These are phyloP conservation scores for Agrochola macilenta DNA, from an alignment of 2,888 invertebrate genomes.

Conservation along the genomic window DNA sequence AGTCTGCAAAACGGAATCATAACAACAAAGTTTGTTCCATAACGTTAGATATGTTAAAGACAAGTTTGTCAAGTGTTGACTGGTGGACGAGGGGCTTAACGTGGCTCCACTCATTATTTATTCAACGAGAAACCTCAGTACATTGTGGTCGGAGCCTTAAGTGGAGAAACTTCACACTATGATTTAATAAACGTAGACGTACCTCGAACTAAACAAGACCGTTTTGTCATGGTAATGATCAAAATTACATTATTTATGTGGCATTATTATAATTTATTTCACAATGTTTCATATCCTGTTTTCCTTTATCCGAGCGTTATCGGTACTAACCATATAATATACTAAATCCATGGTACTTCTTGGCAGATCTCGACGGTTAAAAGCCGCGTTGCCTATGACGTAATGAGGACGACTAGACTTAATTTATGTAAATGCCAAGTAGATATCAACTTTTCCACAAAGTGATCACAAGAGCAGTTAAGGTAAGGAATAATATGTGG, in stretches of 20 bases:
- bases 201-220: slow-evolving; percentile 49
- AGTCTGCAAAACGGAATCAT: slow-evolving; percentile 28
- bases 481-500: not conserved
- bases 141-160: slow-evolving; percentile 74
- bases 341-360: not conserved
- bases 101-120: slow-evolving; percentile 76
- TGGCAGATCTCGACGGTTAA: not conserved
- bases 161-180: slow-evolving; percentile 76
- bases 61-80: slow-evolving; percentile 66
- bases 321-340: not conserved
- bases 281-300: not conserved
- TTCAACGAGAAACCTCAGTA: slow-evolving; percentile 78
- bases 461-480: not conserved
- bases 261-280: not conserved
- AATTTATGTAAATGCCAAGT: not conserved
- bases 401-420: too few relatives aligned
- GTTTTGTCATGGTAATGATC: slow-evolving; percentile 56
- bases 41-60: slow-evolving; percentile 63
- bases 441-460: not conserved
- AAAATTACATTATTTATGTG: slow-evolving; percentile 41
- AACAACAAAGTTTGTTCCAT: slow-evolving; percentile 51
- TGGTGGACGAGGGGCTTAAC: slow-evolving; percentile 64
- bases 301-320: not conserved
- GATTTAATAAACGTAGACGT: slow-evolving; percentile 72
- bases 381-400: not conserved